A percentile compares a stretch with the other conserved stretches of the same genome.
These are phyloP conservation scores for Hormaphis cornu DNA, from an alignment of 1,140 invertebrate species.

Conservation along the genomic window DNA sequence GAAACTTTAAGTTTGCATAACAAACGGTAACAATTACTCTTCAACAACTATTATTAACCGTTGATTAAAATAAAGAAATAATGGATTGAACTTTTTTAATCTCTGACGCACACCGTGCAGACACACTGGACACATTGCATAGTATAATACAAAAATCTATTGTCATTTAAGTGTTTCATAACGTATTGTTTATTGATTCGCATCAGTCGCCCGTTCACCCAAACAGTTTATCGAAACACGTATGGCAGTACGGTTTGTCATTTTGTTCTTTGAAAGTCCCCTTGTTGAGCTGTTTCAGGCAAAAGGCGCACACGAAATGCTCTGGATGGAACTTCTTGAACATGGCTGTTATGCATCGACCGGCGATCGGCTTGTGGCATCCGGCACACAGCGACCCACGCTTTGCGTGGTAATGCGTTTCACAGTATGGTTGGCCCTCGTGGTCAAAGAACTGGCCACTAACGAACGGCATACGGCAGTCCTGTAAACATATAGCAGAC, in stretches of 20 bases:
- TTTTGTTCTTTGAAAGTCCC: slow-evolving; percentile 97
- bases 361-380: slow-evolving; percentile 93
- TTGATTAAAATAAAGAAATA: no score
- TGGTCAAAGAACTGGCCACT: slow-evolving; percentile 92
- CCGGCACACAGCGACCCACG: slow-evolving; percentile 92
- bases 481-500: slow-evolving; percentile 74
- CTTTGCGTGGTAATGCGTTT: slow-evolving; percentile 95
- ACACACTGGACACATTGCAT: neutral
- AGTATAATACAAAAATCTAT: neutral
- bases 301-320: slow-evolving; percentile 97
- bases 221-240: slow-evolving; percentile 94
- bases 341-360: slow-evolving; percentile 97
- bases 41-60: no score
- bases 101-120: no score
- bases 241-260: slow-evolving; percentile 96
- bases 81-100: no score
- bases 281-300: slow-evolving; percentile 92
- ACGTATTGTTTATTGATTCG: no score
- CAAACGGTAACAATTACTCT: no score
- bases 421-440: slow-evolving; percentile 92
- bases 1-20: no score
- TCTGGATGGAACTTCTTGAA: slow-evolving; percentile 98
- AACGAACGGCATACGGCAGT: slow-evolving; percentile 85
- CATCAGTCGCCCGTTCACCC: slow-evolving; percentile 49
- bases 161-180: neutral